Evolutionary conservation across 2,888 invertebrate species (phyloP).

Genomic region (Achlya flavicornis): DNA sequence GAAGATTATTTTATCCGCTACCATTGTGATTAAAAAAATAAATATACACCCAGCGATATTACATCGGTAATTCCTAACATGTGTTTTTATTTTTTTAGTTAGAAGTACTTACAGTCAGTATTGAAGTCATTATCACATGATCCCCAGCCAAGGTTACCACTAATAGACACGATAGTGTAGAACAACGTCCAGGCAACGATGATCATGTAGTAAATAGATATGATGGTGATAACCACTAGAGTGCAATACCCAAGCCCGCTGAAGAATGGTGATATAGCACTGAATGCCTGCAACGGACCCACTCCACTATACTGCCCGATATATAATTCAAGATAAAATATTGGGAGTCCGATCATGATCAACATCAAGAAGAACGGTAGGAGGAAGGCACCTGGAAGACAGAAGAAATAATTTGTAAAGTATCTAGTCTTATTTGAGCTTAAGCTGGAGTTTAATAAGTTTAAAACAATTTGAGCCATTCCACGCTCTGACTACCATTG

Average conservation of each 20-base stretch:
- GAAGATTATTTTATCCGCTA: too few relatives aligned
- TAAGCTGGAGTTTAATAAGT: too few relatives aligned
- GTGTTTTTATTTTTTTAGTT: too few relatives aligned
- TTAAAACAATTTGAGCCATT: too few relatives aligned
- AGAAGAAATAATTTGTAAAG: conserved; percentile 15
- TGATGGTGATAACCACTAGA: conserved; percentile 87
- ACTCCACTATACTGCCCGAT: conserved; percentile 91
- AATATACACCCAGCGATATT: too few relatives aligned
- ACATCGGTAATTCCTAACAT: too few relatives aligned
- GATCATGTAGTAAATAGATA: conserved; percentile 91
- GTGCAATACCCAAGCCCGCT: conserved; percentile 87
- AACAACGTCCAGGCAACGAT: conserved; percentile 91
- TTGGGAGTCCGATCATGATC: conserved; percentile 89
- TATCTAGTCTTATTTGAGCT: too few relatives aligned
- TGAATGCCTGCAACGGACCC: conserved; percentile 87
- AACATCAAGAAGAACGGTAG: conserved; percentile 90
- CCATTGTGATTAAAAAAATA: too few relatives aligned
- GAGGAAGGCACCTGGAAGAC: conserved; percentile 88
- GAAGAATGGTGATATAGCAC: conserved; percentile 85
- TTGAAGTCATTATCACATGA: conserved; percentile 86
- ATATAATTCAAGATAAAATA: conserved; percentile 91
- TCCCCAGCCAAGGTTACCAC: conserved; percentile 86
- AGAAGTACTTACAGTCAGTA: conserved; percentile 82
- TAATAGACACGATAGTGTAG: conserved; percentile 89
- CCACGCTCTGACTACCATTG: too few relatives aligned